A percentile compares a stretch with the other conserved stretches of the same genome.
Conservation (phyloP, 2,113 vertebrate species). For the Myotis davidii region DNA sequence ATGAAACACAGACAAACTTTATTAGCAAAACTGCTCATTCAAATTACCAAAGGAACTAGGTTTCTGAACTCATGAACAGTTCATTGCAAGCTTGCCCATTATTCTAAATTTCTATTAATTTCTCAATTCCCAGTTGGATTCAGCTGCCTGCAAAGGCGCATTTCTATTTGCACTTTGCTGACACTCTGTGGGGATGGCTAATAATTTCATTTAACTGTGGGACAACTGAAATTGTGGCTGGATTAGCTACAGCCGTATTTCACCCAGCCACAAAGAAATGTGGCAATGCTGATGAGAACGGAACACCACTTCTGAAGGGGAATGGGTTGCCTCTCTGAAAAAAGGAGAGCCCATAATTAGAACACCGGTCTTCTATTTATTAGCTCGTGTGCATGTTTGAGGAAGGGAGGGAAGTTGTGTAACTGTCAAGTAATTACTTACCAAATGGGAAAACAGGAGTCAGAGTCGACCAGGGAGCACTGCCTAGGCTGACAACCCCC, state of each 20-base stretch:
- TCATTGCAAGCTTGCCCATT: conserved; percentile 54
- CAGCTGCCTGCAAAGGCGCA: conserved; percentile 33
- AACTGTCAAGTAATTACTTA: conserved; percentile 10
- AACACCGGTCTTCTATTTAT: background rate
- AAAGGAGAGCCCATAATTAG: background rate
- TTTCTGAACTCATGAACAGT: conserved; percentile 74
- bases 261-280: conserved; percentile 26
- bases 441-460: background rate
- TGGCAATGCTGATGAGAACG: background rate
- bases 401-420: background rate
- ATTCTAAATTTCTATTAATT: conserved; percentile 76
- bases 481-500: background rate
- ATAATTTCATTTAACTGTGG: conserved; percentile 52
- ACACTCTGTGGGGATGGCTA: conserved; percentile 53
- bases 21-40: conserved; percentile 65
- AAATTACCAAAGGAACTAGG: conserved; percentile 54
- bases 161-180: conserved; percentile 72
- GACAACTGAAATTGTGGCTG: background rate
- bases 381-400: background rate
- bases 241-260: conserved; percentile 54
- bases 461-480: background rate
- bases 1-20: conserved; percentile 56
- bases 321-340: background rate
- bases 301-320: background rate
- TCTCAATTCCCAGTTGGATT: conserved; percentile 59